Conservation (phyloP, 2,888 invertebrate species). For the Trissolcus brochymenae region DNA sequence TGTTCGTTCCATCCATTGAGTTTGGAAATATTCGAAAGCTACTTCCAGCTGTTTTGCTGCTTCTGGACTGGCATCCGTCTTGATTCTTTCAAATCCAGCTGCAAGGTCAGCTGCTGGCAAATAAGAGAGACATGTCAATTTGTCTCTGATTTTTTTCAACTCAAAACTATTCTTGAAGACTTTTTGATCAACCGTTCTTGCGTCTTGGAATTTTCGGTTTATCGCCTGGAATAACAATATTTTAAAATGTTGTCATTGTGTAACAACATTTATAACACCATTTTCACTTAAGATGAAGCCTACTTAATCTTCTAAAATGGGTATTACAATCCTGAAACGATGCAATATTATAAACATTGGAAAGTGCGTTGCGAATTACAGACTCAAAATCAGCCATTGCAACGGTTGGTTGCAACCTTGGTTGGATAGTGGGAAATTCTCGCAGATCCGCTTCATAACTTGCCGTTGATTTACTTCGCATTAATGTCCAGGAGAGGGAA, state of each 20-base stretch:
- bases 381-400: conserved; percentile 4
- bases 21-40: conserved; percentile 11
- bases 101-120: conserved; percentile 2
- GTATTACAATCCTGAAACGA: conserved; percentile 9
- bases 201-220: conserved; percentile 3
- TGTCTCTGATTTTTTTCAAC: neutral
- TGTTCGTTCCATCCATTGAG: conserved; percentile 5
- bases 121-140: conserved; percentile 8
- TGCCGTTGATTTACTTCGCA: neutral
- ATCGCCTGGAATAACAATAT: conserved; percentile 17
- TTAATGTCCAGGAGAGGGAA: conserved; percentile 4
- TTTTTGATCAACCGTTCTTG: neutral
- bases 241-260: neutral
- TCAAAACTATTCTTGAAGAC: neutral
- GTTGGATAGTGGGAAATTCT: neutral
- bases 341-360: neutral
- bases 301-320: conserved; percentile 1
- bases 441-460: conserved; percentile 1
- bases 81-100: neutral
- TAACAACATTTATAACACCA: neutral
- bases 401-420: conserved; percentile 1
- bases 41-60: neutral
- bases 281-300: neutral
- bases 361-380: neutral
- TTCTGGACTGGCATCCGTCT: neutral